Evolutionary conservation across 2,113 vertebrate genomes (phyloP), one percentile per base, ranked within the genome.

Genomic region (Echinops telfairi): DNA sequence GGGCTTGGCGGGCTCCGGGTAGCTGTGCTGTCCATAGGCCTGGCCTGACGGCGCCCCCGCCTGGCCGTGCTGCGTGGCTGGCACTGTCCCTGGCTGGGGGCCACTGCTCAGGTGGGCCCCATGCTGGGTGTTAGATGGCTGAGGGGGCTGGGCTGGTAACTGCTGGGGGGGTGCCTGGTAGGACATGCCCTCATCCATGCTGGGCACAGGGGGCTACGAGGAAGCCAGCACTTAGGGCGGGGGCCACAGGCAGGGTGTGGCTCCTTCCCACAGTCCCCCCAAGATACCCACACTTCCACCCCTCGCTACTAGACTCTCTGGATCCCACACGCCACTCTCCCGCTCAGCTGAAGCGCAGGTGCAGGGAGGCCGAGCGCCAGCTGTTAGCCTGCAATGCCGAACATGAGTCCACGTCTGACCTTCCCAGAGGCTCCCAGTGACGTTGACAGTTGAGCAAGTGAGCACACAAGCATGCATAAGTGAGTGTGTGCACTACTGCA

Each of bases 11-110:
- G 95, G 89, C 14, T 98, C 97, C 0, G 79, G 77, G 97, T 98
- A 96, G 94, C 92, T 5, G 94, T 98, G 98, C 1, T 98, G 98
- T 68, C 97, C 97, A 3, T 98, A 98, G 84, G 98, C 91, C 97
- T 98, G 73, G 94, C 96, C 81, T 3, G 98, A 33, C 94, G 97
- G 9, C 93, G 98, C 84, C 97, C 97, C 96, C 7, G 98, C 98
- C 94, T 98, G 97, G 10, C 98, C 91, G 89, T 98, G 98, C 92
- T 94, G 98, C 1, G 97, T 89, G 20, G 96, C n/a, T 0, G 97
- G 90, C 3, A 95, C 86, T 0, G 97, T 95, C 58, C 97, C 97
- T 0, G 96, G 96, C 93, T 97, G 97, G 16, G 97, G 96, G 16
- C 96, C 96, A 0, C 90, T 94, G 73, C 83, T 95, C 78, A 97